Evolutionary conservation across 2,888 invertebrate genomes (phyloP), one percentile per base, ranked within the genome.

Genomic region (Orthosia cruda): DNA sequence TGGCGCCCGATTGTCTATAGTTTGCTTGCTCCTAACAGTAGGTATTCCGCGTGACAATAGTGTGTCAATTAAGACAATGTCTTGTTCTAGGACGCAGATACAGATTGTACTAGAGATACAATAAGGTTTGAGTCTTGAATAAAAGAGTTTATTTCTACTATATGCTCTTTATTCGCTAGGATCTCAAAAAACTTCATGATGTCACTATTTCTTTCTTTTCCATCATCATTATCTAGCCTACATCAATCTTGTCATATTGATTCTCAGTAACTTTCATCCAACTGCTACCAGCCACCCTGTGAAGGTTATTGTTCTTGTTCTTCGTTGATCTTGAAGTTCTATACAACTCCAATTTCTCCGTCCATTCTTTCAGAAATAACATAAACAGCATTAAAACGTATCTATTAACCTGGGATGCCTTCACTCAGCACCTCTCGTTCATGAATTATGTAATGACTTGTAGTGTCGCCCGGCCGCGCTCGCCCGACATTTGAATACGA

Each of bases 351-450:
- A 45, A 47, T 40, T 61, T 26, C 15, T 20, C 26, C 40, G 7
- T 26, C 18, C n/a, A 12, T 57, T 62, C 11, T 11, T 45, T 26
- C 4, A 52, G 13, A 66, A 45, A 49, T 50, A 88, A 88, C 77
- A 89, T 85, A 90, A 89, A 89, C 88, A 89, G 80, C 86, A 89
- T 88, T 89, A 87, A 75, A 86, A 80, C 82, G 89, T 91, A 93
- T 93, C 92, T 92, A 93, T 94, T 94, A 95, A 95, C 95, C 94
- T 94, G 94, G 26, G 93, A 91, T 91, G 91, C 93, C 91, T 93
- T 93, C 93, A 92, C 94, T 93, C 90, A 87, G 90, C 88, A 87
- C 87, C 87, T 84, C 62, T 45, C 23, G 77, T 57, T 55, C 67
- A 94, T 94, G 94, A 94, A 94, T 94, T 87, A 94, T 94, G 92